A percentile compares a stretch with the other conserved stretches of the same genome.
These are phyloP conservation scores for Morelia viridis DNA, from an alignment of 2,797 vertebrate species.

Conservation along the genomic window DNA sequence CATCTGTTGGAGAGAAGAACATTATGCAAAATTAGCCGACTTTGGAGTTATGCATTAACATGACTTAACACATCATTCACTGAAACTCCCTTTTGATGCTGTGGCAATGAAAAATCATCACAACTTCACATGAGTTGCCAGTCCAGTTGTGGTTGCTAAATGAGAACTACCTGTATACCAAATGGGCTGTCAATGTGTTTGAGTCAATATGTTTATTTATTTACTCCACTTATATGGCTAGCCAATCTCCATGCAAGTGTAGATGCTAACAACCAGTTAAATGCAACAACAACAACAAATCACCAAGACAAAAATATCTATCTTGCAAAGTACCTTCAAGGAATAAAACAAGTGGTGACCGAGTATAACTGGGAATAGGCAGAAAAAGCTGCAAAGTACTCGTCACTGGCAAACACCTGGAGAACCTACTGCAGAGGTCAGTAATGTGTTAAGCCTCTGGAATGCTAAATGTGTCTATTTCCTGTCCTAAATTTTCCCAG, in stretches of 20 bases:
- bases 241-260: not conserved
- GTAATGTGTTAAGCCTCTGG: not conserved
- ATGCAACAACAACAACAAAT: not conserved
- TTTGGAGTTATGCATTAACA: not conserved
- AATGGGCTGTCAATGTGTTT: not conserved
- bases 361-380: not conserved
- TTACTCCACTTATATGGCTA: not conserved
- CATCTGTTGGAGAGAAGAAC: conserved; percentile 13
- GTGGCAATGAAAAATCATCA: not conserved
- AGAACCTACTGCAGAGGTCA: not conserved
- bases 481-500: not conserved
- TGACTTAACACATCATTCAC: not conserved
- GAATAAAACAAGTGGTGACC: not conserved
- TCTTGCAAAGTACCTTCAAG: not conserved
- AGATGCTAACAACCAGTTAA: not conserved
- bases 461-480: not conserved
- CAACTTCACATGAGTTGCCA: not conserved
- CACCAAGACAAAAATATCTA: not conserved
- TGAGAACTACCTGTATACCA: not conserved
- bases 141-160: not conserved
- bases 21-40: not conserved
- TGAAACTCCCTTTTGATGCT: not conserved
- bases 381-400: not conserved
- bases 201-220: not conserved
- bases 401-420: not conserved